Conservation (phyloP, 2,888 invertebrate genomes). For the Acanthosoma haemorrhoidale region DNA sequence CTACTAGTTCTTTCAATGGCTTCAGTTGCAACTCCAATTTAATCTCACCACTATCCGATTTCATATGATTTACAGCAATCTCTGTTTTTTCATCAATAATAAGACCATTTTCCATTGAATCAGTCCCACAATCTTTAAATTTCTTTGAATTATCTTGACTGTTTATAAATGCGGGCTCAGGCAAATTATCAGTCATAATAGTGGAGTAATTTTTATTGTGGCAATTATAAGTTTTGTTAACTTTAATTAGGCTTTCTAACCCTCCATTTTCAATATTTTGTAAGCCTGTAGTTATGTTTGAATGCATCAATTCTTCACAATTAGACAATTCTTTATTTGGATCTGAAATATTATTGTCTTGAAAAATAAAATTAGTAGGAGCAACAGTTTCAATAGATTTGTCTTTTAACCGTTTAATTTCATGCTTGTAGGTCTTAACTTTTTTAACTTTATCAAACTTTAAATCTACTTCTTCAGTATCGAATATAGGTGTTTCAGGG, state of each 20-base stretch:
- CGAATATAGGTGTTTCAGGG: background rate
- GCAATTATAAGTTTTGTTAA: background rate
- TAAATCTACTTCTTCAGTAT: background rate
- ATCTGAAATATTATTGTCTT: background rate
- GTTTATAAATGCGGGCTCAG: background rate
- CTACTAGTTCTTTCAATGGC: background rate
- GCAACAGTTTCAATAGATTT: background rate
- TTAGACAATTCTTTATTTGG: background rate
- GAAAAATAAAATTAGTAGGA: background rate
- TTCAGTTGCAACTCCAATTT: background rate
- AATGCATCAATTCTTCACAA: background rate
- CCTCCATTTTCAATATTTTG: too few species aligned
- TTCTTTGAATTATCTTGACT: background rate
- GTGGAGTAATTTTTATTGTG: background rate
- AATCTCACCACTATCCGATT: too few species aligned
- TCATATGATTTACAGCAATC: background rate
- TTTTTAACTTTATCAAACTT: slow-evolving; percentile 7
- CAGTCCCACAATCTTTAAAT: background rate
- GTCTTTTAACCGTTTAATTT: background rate
- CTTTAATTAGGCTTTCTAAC: background rate
- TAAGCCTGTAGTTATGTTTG: background rate
- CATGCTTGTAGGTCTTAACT: background rate
- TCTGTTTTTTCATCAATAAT: background rate
- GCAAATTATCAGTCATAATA: background rate
- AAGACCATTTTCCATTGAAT: background rate